A percentile compares a stretch with the other conserved stretches of the same genome.
Conservation (phyloP, 2,888 invertebrate species). For the Apamea monoglypha region DNA sequence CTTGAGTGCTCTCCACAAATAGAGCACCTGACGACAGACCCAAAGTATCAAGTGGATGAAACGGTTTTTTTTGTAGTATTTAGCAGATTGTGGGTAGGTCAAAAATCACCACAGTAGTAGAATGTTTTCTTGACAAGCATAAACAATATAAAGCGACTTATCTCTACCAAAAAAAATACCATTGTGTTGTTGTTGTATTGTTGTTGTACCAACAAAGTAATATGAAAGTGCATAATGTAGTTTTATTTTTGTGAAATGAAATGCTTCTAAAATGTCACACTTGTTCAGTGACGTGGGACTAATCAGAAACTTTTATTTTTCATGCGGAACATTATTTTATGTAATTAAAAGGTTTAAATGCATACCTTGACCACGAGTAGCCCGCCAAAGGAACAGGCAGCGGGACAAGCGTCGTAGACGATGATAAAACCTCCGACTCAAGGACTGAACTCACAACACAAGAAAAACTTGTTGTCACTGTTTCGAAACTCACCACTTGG, state of each 20-base stretch:
- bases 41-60: constrained; percentile 58
- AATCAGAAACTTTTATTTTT: constrained; percentile 25
- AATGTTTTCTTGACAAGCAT: neutral
- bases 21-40: constrained; percentile 67
- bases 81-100: constrained; percentile 3
- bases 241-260: neutral
- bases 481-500: constrained; percentile 81
- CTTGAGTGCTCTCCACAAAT: constrained; percentile 71
- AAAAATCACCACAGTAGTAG: neutral
- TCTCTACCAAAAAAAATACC: neutral
- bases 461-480: constrained; percentile 87
- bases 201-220: too few relatives aligned
- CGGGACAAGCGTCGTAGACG: constrained; percentile 74
- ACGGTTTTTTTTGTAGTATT: constrained; percentile 8
- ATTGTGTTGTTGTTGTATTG: too few relatives aligned
- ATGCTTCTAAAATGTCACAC: constrained; percentile 36
- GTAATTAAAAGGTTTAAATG: constrained; percentile 16
- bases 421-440: constrained; percentile 87
- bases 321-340: neutral
- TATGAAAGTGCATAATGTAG: constrained; percentile 25
- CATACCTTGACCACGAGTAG: constrained; percentile 82
- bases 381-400: constrained; percentile 77
- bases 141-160: too few relatives aligned
- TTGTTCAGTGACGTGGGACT: constrained; percentile 55
- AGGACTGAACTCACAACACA: constrained; percentile 84